A percentile compares a stretch with the other conserved stretches of the same genome.
phyloP scores from a whole-genome alignment of 2,888 invertebrate species.

The Lasiommata megera region DNA sequence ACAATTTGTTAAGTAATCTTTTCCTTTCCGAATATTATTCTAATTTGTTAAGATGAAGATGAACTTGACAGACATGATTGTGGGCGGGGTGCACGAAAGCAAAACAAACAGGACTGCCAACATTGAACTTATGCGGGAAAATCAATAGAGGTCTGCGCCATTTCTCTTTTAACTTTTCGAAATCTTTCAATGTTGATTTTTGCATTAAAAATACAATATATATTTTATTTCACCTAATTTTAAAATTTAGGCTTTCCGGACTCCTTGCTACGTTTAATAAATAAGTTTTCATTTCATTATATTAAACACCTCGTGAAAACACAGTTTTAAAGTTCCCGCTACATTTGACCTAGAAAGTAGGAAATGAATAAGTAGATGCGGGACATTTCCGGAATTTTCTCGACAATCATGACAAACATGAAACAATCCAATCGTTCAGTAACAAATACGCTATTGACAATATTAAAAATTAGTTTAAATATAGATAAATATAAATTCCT shows the following conservation, averaged over 20 bases:
- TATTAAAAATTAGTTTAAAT: too few species aligned
- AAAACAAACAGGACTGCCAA: slow-evolving; percentile 59
- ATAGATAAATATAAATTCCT: too few species aligned
- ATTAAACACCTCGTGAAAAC: too few species aligned
- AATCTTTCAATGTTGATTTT: too few species aligned
- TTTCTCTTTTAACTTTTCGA: neutral
- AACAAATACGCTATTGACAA: too few species aligned
- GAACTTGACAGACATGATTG: slow-evolving; percentile 60
- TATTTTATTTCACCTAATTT: too few species aligned
- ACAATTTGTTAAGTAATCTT: neutral
- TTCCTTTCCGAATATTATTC: neutral
- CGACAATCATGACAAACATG: neutral
- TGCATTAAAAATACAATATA: too few species aligned
- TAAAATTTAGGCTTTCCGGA: too few species aligned
- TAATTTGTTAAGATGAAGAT: slow-evolving; percentile 22
- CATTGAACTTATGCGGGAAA: slow-evolving; percentile 34
- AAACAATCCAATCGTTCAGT: neutral
- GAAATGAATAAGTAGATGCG: neutral
- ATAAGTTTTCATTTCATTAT: too few species aligned
- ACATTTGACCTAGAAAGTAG: neutral
- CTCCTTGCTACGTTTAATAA: too few species aligned
- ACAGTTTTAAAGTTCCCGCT: neutral
- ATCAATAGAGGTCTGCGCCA: slow-evolving; percentile 29
- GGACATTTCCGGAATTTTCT: neutral
- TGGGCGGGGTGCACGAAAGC: slow-evolving; percentile 59